These are phyloP conservation scores for Troides aeacus DNA, from an alignment of 2,888 invertebrate species.

Conservation along the genomic window DNA sequence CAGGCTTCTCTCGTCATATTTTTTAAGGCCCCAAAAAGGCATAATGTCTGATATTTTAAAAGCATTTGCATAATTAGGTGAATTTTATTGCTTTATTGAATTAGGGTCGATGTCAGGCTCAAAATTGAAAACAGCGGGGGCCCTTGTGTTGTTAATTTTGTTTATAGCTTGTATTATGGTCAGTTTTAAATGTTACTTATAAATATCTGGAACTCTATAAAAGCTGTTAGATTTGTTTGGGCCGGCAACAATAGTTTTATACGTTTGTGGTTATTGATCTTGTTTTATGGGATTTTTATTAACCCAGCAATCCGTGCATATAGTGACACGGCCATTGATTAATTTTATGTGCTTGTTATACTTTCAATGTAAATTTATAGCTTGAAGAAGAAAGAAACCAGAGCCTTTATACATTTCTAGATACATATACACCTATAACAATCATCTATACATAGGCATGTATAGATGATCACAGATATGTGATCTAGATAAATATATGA, in stretches of 20 bases:
- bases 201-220: constrained; percentile 70
- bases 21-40: constrained; percentile 64
- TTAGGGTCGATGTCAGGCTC: constrained; percentile 78
- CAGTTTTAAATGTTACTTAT: constrained; percentile 73
- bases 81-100: constrained; percentile 81
- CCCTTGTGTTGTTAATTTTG: constrained; percentile 79
- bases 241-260: constrained; percentile 63
- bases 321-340: constrained; percentile 40
- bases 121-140: constrained; percentile 79
- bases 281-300: constrained; percentile 60
- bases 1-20: constrained; percentile 69
- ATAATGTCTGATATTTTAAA: constrained; percentile 72
- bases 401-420: neutral
- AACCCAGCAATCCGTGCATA: constrained; percentile 33
- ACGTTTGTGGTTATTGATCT: constrained; percentile 70
- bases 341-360: constrained; percentile 35
- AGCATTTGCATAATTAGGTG: constrained; percentile 80
- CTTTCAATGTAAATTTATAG: constrained; percentile 20
- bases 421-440: too few relatives aligned
- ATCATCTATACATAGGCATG: too few relatives aligned
- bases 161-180: constrained; percentile 78
- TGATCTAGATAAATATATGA: too few relatives aligned
- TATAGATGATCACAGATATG: too few relatives aligned
- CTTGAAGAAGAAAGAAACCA: neutral
- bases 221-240: constrained; percentile 65